phyloP scores from a whole-genome alignment of 2,113 vertebrate species.

The Ptilonorhynchus violaceus region DNA sequence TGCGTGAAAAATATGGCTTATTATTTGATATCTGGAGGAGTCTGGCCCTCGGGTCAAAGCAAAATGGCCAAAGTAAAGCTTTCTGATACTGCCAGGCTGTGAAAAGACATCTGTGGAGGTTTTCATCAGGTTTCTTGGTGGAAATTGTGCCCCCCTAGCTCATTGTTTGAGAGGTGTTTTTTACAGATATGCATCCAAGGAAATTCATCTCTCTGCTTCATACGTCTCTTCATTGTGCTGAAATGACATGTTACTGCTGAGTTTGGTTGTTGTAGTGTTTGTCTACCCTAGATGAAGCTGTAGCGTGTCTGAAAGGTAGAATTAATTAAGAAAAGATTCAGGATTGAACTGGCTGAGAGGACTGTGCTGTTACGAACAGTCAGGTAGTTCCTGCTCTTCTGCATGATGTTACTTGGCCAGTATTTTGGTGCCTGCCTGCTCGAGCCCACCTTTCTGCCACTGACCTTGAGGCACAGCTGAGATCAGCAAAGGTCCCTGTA shows the following conservation, averaged over 20 bases:
- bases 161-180: neutral
- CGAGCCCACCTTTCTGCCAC: neutral
- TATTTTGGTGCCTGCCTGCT: neutral
- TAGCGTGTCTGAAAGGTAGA: neutral
- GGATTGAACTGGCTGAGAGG: fast-evolving
- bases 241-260: neutral
- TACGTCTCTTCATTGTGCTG: fast-evolving
- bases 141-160: neutral
- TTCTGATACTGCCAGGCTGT: neutral
- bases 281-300: neutral
- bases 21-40: neutral
- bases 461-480: neutral
- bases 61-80: neutral
- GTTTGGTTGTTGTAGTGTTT: neutral
- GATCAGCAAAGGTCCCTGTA: neutral
- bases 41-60: neutral
- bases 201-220: neutral
- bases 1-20: neutral
- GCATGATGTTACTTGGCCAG: neutral
- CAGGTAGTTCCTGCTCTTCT: neutral
- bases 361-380: neutral
- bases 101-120: neutral
- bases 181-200: neutral
- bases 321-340: neutral
- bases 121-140: neutral